phyloP scores from a whole-genome alignment of 2,888 invertebrate species.

The Tetranychus piercei region DNA sequence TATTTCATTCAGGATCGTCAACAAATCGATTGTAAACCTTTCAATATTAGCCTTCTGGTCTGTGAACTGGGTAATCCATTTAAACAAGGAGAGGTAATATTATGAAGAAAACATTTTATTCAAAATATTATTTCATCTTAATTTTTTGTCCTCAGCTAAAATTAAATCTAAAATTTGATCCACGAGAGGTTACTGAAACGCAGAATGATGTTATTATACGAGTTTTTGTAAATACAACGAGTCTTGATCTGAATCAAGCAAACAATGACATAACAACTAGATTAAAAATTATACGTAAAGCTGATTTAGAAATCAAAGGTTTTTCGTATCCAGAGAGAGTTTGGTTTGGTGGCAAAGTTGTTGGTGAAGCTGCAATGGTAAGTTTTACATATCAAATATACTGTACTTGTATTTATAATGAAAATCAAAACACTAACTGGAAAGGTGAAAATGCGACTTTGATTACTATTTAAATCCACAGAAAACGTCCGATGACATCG shows the following conservation, averaged over 20 bases:
- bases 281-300: constrained; percentile 32
- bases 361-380: constrained; percentile 64
- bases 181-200: constrained; percentile 52
- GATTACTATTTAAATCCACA: no score
- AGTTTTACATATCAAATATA: constrained; percentile 48
- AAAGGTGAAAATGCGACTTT: constrained; percentile 23
- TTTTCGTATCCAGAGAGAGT: constrained; percentile 52
- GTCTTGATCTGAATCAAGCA: constrained; percentile 29
- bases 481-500: constrained; percentile 30
- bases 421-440: constrained; percentile 44
- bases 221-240: constrained; percentile 43
- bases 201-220: constrained; percentile 44
- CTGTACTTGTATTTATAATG: constrained; percentile 86
- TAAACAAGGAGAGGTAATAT: constrained; percentile 36
- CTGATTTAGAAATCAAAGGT: constrained; percentile 31
- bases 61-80: constrained; percentile 74
- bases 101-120: no score
- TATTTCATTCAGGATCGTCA: constrained; percentile 15
- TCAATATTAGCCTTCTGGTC: constrained; percentile 44
- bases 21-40: constrained; percentile 22
- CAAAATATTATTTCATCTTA: no score
- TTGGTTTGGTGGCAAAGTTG: constrained; percentile 65
- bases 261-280: constrained; percentile 28
- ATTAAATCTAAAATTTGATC: constrained; percentile 57
- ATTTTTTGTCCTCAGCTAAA: no score